phyloP scores from a whole-genome alignment of 2,797 vertebrate species.

The Lepilemur septentrionalis region DNA sequence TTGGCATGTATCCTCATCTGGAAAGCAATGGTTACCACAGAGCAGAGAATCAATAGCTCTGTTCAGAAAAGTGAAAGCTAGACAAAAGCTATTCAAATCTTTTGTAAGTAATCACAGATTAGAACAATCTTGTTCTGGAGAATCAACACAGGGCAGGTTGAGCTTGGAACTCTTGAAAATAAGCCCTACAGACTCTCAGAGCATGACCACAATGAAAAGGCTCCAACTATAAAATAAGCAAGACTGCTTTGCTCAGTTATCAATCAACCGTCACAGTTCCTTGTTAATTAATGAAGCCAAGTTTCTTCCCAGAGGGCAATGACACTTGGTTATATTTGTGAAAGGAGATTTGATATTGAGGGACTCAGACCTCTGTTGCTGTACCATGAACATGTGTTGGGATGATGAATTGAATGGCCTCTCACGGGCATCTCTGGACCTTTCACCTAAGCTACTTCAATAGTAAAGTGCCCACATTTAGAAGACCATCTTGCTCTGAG shows the following conservation, averaged over 20 bases:
- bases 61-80: background rate
- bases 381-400: background rate
- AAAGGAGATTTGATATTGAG: constrained; percentile 70
- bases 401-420: background rate
- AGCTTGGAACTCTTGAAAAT: constrained; percentile 68
- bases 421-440: background rate
- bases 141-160: background rate
- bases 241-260: constrained; percentile 73
- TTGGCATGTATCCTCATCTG: background rate
- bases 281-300: constrained; percentile 81
- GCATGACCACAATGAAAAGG: constrained; percentile 69
- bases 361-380: background rate
- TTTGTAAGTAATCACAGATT: background rate
- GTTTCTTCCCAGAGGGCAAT: constrained; percentile 76
- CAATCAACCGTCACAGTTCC: constrained; percentile 72
- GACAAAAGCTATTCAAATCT: background rate
- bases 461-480: background rate
- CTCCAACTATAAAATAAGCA: constrained; percentile 46
- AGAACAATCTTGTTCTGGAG: background rate
- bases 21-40: background rate
- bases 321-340: constrained; percentile 76
- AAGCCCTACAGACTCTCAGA: constrained; percentile 73
- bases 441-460: background rate
- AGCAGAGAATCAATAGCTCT: background rate
- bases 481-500: background rate